A percentile compares a stretch with the other conserved stretches of the same genome.
phyloP scores from a whole-genome alignment of 2,797 vertebrate species.

The Falco berigora region DNA sequence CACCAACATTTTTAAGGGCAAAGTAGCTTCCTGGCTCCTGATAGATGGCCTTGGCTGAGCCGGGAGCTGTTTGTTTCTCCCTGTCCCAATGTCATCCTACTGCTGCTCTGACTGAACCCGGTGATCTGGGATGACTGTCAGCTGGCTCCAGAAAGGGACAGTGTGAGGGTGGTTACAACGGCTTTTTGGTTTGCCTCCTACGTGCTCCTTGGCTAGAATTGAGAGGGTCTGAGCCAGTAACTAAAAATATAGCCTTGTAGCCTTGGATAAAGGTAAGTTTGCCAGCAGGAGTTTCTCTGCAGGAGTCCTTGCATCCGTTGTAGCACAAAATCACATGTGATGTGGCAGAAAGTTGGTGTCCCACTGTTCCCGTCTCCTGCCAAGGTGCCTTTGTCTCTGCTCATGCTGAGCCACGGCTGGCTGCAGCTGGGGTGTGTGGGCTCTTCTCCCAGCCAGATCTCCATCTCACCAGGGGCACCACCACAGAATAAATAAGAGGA shows the following conservation, averaged over 20 bases:
- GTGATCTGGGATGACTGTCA: neutral
- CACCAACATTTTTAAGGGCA: neutral
- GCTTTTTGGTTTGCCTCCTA: neutral
- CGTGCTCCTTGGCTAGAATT: neutral
- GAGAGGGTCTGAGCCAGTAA: neutral
- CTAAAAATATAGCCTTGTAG: neutral
- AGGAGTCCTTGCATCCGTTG: neutral
- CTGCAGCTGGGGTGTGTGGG: neutral
- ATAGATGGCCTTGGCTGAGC: neutral
- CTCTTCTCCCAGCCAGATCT: neutral
- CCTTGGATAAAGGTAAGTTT: neutral
- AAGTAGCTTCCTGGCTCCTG: neutral
- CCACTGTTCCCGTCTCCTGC: neutral
- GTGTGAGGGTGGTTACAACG: neutral
- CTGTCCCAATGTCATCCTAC: neutral
- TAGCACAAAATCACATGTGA: neutral
- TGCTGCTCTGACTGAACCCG: neutral
- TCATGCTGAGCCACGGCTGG: neutral
- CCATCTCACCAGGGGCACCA: neutral
- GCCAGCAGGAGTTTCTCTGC: neutral
- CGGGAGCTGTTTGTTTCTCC: neutral
- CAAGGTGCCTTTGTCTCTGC: neutral
- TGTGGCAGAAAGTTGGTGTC: neutral
- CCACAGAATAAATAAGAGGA: neutral
- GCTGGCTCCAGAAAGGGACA: neutral